A percentile compares a stretch with the other conserved stretches of the same genome.
Evolutionary conservation across 2,888 invertebrate genomes (phyloP).

Genomic region (Metalampra italica): DNA sequence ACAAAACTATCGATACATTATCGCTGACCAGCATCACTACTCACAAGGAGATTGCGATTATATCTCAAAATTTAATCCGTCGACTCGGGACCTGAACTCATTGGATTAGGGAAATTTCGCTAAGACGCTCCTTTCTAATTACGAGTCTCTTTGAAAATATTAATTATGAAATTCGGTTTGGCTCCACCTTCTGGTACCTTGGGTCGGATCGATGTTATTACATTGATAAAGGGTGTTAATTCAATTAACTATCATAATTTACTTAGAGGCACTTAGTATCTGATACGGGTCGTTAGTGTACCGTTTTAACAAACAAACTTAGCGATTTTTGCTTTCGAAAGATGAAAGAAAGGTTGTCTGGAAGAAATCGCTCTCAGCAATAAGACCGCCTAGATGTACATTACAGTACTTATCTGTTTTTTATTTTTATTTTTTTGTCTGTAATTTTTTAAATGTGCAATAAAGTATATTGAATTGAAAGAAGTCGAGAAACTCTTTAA

Average conservation of each 20-base stretch:
- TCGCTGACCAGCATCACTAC: neutral
- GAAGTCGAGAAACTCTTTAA: too few species aligned
- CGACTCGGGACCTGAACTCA: conserved; percentile 24
- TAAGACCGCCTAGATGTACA: too few species aligned
- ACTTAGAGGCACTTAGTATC: neutral
- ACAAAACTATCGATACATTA: too few species aligned
- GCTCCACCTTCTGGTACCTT: neutral
- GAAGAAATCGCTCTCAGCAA: too few species aligned
- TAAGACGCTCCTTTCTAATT: conserved; percentile 30
- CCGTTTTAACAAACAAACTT: too few species aligned
- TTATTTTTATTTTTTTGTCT: too few species aligned
- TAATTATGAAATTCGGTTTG: conserved; percentile 23
- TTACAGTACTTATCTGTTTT: too few species aligned
- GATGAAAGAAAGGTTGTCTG: too few species aligned
- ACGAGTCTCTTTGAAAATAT: conserved; percentile 31
- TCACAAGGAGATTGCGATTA: conserved; percentile 7
- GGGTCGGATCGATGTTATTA: neutral
- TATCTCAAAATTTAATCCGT: conserved; percentile 23
- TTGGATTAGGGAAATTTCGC: conserved; percentile 37
- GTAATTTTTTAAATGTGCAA: too few species aligned
- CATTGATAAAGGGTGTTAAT: neutral
- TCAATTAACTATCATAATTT: neutral
- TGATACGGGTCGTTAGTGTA: too few species aligned
- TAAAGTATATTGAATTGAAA: too few species aligned
- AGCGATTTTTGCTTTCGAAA: too few species aligned